Evolutionary conservation across 2,797 vertebrate genomes (phyloP), one percentile per base, ranked within the genome.

Genomic region (Malacoctenus gilli): DNA sequence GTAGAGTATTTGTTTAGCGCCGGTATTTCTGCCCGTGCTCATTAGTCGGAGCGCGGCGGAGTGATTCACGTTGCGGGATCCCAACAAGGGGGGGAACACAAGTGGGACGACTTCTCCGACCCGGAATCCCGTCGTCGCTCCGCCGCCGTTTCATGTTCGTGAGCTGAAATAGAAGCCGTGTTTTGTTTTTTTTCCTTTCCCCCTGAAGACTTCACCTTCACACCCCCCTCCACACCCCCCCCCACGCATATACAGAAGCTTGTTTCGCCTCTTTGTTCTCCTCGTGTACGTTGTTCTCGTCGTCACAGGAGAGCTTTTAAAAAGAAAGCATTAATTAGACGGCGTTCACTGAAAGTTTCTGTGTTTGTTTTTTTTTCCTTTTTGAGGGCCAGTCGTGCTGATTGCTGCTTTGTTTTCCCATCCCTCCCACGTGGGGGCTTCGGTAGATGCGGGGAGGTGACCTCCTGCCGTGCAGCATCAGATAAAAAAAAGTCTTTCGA

Each of bases 121-220:
- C 65, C 70, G 63, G 69, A 85, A 85, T 64, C 54, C 50, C 71
- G 76, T 46, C 11, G 62, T 85, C 80, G 68, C 73, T 44, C 64
- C 30, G 38, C 38, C 37, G 34, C 53, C 55, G 75, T 28, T 87
- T 77, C 12, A 77, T 82, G 77, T 81, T 72, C 35, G 60, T 52
- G 5, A 58, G 67, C 51, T 46, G 40, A 64, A 80, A 67, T 58
- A 77, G 66, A 70, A 74, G 53, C 11, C 3, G 37, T n/a, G n/a
- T n/a, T n/a, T n/a, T n/a, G n/a, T n/a, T n/a, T n/a, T n/a, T n/a
- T n/a, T n/a, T n/a, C n/a, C 48, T 52, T 20, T 13, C 7, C 18
- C 19, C 19, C 37, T 38, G 44, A 37, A 57, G 49, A 35, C 77
- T 81, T 70, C 39, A 35, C 34, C 49, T 81, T 70, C 39, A 35